Percentiles rank a stretch among this genome's conserved stretches.
Evolutionary conservation across 2,888 invertebrate genomes (phyloP).

Genomic region (Zele albiditarsus): DNA sequence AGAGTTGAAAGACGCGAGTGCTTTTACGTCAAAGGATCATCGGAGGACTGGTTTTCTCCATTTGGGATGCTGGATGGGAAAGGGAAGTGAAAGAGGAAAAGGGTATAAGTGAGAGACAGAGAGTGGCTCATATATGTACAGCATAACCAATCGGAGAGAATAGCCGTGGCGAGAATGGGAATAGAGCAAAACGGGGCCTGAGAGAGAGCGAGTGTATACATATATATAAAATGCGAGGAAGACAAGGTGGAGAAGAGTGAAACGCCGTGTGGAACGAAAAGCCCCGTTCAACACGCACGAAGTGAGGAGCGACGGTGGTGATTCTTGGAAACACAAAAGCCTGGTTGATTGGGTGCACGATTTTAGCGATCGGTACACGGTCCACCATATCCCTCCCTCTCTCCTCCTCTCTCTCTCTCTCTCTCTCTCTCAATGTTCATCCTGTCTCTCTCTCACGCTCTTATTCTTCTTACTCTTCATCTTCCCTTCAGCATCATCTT

Average conservation of each 20-base stretch:
- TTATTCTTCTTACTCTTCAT: conserved; percentile 24
- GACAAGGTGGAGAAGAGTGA: conserved; percentile 28
- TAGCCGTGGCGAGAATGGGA: conserved; percentile 51
- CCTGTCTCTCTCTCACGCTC: conserved; percentile 10
- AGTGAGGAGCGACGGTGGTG: conserved; percentile 46
- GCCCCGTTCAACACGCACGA: conserved; percentile 41
- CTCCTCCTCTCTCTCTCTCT: conserved; percentile 15
- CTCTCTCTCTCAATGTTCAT: background rate
- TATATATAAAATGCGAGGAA: background rate
- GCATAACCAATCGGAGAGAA: conserved; percentile 58
- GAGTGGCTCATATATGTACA: conserved; percentile 49
- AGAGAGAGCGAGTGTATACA: background rate
- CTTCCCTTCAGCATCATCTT: conserved; percentile 30
- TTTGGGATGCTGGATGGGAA: conserved; percentile 45
- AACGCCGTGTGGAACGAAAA: conserved; percentile 30
- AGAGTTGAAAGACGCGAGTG: conserved; percentile 25
- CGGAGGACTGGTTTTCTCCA: conserved; percentile 52
- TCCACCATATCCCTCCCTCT: conserved; percentile 36
- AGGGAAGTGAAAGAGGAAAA: background rate
- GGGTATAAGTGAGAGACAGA: background rate
- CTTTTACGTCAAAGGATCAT: conserved; percentile 47
- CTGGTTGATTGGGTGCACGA: conserved; percentile 55
- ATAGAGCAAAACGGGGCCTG: conserved; percentile 37
- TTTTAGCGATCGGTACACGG: conserved; percentile 52
- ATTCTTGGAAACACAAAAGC: conserved; percentile 56